These are phyloP conservation scores for Pterobdella sp. DNA, from an alignment of 2,888 invertebrate genomes.

Conservation along the genomic window DNA sequence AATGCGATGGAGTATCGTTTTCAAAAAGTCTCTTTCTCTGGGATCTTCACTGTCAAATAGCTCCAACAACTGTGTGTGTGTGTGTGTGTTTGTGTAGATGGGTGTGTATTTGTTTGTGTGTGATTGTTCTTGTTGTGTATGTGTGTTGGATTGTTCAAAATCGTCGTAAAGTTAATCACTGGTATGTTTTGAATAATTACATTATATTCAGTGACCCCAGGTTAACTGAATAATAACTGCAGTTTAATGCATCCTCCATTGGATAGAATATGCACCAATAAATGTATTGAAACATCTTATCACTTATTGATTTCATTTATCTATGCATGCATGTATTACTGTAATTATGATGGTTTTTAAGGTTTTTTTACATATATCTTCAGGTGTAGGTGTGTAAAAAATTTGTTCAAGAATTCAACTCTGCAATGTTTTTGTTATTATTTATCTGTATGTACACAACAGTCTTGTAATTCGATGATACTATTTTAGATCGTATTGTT, in stretches of 20 bases:
- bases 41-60: constrained; percentile 46
- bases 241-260: not conserved
- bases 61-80: constrained; percentile 27
- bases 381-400: too few species aligned
- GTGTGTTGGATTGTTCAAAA: not conserved
- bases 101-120: not conserved
- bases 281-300: not conserved
- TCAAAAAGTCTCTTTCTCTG: constrained; percentile 54
- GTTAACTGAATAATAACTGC: too few species aligned
- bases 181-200: too few species aligned
- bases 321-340: not conserved
- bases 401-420: too few species aligned
- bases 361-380: too few species aligned
- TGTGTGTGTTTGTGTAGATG: not conserved
- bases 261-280: not conserved
- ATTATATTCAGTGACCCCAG: too few species aligned
- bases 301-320: not conserved
- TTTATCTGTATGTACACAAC: constrained; percentile 1
- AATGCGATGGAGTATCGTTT: constrained; percentile 50
- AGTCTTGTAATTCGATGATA: too few species aligned
- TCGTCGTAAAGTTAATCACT: too few species aligned
- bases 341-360: not conserved
- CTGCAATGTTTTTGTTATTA: too few species aligned
- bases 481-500: too few species aligned
- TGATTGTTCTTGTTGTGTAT: not conserved